Evolutionary conservation across 2,113 vertebrate genomes (phyloP).

Genomic region (Cryptoleucopteryx plumbea): DNA sequence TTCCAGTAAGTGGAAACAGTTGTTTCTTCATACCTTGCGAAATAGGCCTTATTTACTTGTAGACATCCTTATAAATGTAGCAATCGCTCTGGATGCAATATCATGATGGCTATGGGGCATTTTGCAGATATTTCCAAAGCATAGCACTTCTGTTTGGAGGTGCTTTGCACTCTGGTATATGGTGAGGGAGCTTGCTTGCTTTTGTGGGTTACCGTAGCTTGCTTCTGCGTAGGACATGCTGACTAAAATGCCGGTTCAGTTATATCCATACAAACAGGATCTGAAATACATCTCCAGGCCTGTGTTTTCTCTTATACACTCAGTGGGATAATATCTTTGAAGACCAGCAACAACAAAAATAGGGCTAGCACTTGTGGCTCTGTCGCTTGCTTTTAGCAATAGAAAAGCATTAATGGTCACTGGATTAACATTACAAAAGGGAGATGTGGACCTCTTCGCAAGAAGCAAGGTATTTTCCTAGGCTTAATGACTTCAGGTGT

Average conservation of each 20-base stretch:
- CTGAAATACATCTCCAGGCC: neutral
- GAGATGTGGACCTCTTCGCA: neutral
- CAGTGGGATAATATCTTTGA: neutral
- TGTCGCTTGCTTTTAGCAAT: neutral
- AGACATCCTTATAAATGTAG: constrained; percentile 18
- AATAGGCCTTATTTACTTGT: neutral
- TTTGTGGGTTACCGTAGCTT: neutral
- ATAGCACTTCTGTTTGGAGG: neutral
- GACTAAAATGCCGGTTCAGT: neutral
- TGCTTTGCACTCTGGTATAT: neutral
- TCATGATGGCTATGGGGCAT: neutral
- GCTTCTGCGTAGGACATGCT: neutral
- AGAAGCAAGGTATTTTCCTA: neutral
- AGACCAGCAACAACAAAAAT: neutral
- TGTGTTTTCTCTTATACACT: neutral
- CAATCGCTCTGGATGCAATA: neutral
- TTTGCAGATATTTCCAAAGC: neutral
- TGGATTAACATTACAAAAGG: neutral
- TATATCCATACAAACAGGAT: rapidly evolving
- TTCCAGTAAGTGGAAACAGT: constrained; percentile 20
- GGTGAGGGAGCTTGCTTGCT: neutral
- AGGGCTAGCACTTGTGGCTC: neutral
- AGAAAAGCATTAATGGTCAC: neutral
- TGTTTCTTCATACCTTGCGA: constrained; percentile 49
- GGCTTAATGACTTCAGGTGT: neutral